These are phyloP conservation scores for Palloptera scutellata DNA, from an alignment of 2,888 invertebrate species.

Conservation along the genomic window DNA sequence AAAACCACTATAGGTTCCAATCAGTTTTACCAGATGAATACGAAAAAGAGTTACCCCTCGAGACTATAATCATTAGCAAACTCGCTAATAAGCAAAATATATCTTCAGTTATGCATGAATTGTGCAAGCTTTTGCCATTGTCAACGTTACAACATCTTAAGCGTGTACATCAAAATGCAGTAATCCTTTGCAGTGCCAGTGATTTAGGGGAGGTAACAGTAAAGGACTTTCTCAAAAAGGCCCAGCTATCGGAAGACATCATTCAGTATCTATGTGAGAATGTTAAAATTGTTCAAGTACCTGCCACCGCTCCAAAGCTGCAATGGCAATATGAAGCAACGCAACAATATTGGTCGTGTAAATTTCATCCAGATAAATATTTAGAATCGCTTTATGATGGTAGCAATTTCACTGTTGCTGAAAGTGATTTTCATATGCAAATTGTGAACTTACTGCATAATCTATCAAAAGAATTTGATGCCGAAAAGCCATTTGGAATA, in stretches of 20 bases:
- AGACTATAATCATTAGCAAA: slow-evolving; percentile 70
- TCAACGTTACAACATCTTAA: slow-evolving; percentile 74
- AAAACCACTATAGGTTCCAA: too few species aligned
- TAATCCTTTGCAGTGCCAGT: slow-evolving; percentile 66
- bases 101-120: slow-evolving; percentile 69
- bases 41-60: slow-evolving; percentile 64
- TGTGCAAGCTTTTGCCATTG: slow-evolving; percentile 70
- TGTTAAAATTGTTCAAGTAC: slow-evolving; percentile 69
- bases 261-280: slow-evolving; percentile 51
- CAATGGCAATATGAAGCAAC: slow-evolving; percentile 72
- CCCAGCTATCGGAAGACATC: slow-evolving; percentile 38
- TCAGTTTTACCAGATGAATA: slow-evolving; percentile 70
- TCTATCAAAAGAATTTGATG: slow-evolving; percentile 50
- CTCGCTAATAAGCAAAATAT: slow-evolving; percentile 71
- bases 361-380: slow-evolving; percentile 82
- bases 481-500: slow-evolving; percentile 66
- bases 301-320: slow-evolving; percentile 71
- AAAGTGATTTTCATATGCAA: slow-evolving; percentile 67
- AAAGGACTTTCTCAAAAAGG: slow-evolving; percentile 23
- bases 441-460: slow-evolving; percentile 68
- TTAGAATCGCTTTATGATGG: slow-evolving; percentile 74
- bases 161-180: slow-evolving; percentile 70
- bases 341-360: slow-evolving; percentile 78
- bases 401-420: slow-evolving; percentile 68
- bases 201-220: slow-evolving; percentile 26